Conservation (phyloP, 2,888 invertebrate species). For the Ctenicera cuprea region DNA sequence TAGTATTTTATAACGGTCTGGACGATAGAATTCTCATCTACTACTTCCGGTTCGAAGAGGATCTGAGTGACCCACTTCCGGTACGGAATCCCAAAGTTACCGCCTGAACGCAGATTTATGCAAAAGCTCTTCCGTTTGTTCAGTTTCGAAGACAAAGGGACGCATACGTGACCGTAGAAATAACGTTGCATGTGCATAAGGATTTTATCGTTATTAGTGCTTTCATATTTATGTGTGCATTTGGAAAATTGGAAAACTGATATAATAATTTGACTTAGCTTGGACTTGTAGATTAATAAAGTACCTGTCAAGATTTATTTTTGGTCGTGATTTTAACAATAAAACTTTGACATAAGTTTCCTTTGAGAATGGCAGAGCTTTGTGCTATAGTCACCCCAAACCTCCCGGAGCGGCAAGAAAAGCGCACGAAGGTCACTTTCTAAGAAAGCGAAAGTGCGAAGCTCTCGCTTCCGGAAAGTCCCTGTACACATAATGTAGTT, state of each 20-base stretch:
- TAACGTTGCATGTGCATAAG: conserved; percentile 33
- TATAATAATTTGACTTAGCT: too few relatives aligned
- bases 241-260: not conserved
- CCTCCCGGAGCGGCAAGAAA: not conserved
- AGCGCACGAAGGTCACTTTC: conserved; percentile 18
- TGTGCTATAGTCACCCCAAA: conserved; percentile 11
- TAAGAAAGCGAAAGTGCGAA: conserved; percentile 21
- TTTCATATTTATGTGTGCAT: conserved; percentile 1
- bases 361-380: not conserved
- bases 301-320: not conserved
- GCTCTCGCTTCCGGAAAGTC: conserved; percentile 16
- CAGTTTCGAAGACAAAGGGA: conserved; percentile 46
- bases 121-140: conserved; percentile 46
- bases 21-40: conserved; percentile 43
- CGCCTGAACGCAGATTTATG: conserved; percentile 48
- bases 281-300: too few relatives aligned
- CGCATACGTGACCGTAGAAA: conserved; percentile 35
- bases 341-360: not conserved
- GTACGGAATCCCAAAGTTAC: conserved; percentile 39
- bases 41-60: conserved; percentile 42
- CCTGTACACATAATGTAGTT: conserved; percentile 31
- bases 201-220: conserved; percentile 24
- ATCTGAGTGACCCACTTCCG: conserved; percentile 50
- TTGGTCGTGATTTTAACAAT: not conserved
- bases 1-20: conserved; percentile 43